Percentiles rank a stretch among this genome's conserved stretches.
Evolutionary conservation across 1,140 invertebrate species (phyloP).

Genomic region (Drosophila carrolli): DNA sequence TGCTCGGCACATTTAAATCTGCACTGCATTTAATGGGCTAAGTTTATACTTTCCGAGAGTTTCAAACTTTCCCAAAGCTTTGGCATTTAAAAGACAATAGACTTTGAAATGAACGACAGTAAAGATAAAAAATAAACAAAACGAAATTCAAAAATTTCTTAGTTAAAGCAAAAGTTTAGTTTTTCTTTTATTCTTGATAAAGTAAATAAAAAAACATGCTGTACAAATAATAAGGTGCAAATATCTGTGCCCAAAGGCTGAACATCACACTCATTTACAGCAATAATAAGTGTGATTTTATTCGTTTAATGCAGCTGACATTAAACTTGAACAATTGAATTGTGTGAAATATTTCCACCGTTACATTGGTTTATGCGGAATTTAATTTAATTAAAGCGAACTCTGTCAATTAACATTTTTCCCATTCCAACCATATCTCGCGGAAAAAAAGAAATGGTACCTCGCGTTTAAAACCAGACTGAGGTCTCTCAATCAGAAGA

Average conservation of each 20-base stretch:
- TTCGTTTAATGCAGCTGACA: neutral
- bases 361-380: neutral
- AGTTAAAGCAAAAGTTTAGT: neutral
- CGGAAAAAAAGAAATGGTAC: neutral
- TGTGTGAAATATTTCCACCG: neutral
- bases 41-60: slow-evolving; percentile 51
- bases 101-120: neutral
- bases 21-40: slow-evolving; percentile 71
- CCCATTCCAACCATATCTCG: neutral
- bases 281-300: neutral
- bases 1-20: slow-evolving; percentile 29
- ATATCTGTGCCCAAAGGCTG: neutral
- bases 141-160: neutral
- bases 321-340: slow-evolving; percentile 4
- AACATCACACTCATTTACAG: neutral
- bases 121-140: neutral
- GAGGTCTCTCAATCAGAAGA: slow-evolving; percentile 40
- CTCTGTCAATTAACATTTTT: slow-evolving; percentile 20
- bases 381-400: slow-evolving; percentile 29
- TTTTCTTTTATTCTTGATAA: slow-evolving; percentile 3
- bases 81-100: slow-evolving; percentile 6
- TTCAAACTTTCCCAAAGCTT: slow-evolving; percentile 22
- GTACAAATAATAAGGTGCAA: neutral
- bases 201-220: slow-evolving; percentile 1
- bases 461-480: slow-evolving; percentile 29